Evolutionary conservation across 1,140 invertebrate species (phyloP), one percentile per base, ranked within the genome.

Genomic region (Pseudoatta argentina): DNA sequence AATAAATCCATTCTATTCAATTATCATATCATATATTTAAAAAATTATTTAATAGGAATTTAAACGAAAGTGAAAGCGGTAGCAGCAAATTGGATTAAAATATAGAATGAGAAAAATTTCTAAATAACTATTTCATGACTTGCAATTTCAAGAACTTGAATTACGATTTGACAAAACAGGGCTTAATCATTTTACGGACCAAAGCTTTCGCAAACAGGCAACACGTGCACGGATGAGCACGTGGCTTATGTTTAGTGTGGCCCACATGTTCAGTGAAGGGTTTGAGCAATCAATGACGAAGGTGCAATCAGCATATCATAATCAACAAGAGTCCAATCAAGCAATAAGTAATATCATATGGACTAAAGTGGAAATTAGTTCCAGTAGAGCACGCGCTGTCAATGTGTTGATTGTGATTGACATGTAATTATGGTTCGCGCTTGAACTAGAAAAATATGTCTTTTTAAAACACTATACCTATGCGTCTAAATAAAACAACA

Each of bases 191-290:
- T 59, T 72, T 57, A 61, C 69, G 39, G 34, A 7, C 39, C 53
- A 59, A 24, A 71, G 27, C 55, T 34, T 69, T 59, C 10, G 27
- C 55, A 48, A 69, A 72, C 39, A 71, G 34, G 44, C 44, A 87
- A 81, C 91, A 89, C 91, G 91, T 91, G 91, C 78, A 73, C 16
- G 69, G 82, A 82, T 71, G 89, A 91, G 87, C 93, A 93, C 92
- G 93, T 93, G 93, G 55, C 39, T 0, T 16, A 44, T 14, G n/a
- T 63, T 72, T 88, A 88, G 88, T 85, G 87, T 87, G 89, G 89
- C 76, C 53, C 87, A 87, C 86, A 89, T 85, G 86, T 82, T 86
- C 86, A 90, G 92, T 94, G 93, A 93, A 93, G 91, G 92, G 91
- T 91, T 92, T 88, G 88, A 89, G 81, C 86, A 85, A 89, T 88